Percentiles rank a stretch among this genome's conserved stretches.
phyloP scores from a whole-genome alignment of 2,113 vertebrate genomes.

The Sturnus vulgaris region DNA sequence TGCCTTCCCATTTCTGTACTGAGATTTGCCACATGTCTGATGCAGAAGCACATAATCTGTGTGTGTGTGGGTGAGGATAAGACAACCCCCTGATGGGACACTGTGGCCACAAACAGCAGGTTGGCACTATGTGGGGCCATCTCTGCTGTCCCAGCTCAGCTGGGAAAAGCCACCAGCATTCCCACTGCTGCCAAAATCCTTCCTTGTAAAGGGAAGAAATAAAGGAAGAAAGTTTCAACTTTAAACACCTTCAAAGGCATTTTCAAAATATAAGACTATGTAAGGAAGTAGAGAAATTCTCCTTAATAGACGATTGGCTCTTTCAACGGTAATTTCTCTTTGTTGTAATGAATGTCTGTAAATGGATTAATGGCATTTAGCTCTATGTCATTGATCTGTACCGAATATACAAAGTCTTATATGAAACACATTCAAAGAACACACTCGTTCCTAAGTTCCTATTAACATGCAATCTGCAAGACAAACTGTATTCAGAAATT shows the following conservation, averaged over 20 bases:
- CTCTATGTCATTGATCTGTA: slow-evolving; percentile 48
- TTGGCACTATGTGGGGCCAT: slow-evolving; percentile 55
- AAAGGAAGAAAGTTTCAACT: neutral
- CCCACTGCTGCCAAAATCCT: slow-evolving; percentile 26
- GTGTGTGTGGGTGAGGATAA: neutral
- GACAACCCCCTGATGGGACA: slow-evolving; percentile 59
- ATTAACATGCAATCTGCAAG: slow-evolving; percentile 62
- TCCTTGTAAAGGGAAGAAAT: neutral
- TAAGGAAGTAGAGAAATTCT: slow-evolving; percentile 30
- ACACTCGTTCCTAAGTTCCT: slow-evolving; percentile 44
- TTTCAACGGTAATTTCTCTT: slow-evolving; percentile 64
- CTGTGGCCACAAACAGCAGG: slow-evolving; percentile 71
- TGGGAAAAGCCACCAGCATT: slow-evolving; percentile 63
- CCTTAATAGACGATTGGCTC: neutral
- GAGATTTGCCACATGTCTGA: neutral
- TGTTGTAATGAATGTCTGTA: slow-evolving; percentile 28
- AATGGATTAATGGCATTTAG: slow-evolving; percentile 69
- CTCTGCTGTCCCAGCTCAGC: slow-evolving; percentile 68
- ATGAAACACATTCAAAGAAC: slow-evolving; percentile 53
- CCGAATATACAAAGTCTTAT: slow-evolving; percentile 46
- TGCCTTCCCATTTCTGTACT: neutral
- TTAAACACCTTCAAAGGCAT: slow-evolving; percentile 6
- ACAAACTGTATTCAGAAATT: slow-evolving; percentile 61
- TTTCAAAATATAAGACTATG: slow-evolving; percentile 28
- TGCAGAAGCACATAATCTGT: slow-evolving; percentile 2